phyloP scores from a whole-genome alignment of 2,888 invertebrate genomes.

The Diaprepes abbreviatus region DNA sequence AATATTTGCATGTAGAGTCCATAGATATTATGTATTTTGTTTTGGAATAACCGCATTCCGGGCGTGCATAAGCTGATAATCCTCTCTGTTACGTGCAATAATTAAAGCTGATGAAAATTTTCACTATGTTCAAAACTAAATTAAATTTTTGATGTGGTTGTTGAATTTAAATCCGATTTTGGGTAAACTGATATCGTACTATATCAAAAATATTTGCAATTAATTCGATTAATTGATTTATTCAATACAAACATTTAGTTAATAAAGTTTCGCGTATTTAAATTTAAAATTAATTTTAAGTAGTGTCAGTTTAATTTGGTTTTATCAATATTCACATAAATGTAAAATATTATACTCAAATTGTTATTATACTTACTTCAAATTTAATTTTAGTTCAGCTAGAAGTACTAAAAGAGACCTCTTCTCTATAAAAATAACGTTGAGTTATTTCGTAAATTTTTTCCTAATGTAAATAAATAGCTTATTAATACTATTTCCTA shows the following conservation, averaged over 20 bases:
- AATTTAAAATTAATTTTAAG: no score
- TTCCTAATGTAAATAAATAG: no score
- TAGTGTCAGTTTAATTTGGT: no score
- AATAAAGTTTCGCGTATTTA: no score
- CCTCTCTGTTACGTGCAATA: constrained; percentile 23
- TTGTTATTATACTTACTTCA: no score
- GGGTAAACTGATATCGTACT: neutral
- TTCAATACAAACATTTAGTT: neutral
- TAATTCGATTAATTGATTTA: neutral
- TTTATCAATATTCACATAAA: no score
- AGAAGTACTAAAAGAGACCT: no score
- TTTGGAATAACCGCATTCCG: constrained; percentile 29
- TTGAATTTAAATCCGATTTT: constrained; percentile 7
- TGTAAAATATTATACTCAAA: no score
- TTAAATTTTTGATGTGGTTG: constrained; percentile 7
- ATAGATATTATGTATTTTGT: constrained; percentile 2
- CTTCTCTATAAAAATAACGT: no score
- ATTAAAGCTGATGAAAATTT: constrained; percentile 23
- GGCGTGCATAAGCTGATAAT: constrained; percentile 16
- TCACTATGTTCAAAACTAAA: constrained; percentile 4
- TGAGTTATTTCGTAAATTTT: no score
- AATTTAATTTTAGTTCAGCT: no score
- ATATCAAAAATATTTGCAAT: neutral
- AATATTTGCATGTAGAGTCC: neutral
- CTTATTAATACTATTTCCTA: no score